These are phyloP conservation scores for Galaxias olidus DNA, from an alignment of 2,797 vertebrate species.

Conservation along the genomic window DNA sequence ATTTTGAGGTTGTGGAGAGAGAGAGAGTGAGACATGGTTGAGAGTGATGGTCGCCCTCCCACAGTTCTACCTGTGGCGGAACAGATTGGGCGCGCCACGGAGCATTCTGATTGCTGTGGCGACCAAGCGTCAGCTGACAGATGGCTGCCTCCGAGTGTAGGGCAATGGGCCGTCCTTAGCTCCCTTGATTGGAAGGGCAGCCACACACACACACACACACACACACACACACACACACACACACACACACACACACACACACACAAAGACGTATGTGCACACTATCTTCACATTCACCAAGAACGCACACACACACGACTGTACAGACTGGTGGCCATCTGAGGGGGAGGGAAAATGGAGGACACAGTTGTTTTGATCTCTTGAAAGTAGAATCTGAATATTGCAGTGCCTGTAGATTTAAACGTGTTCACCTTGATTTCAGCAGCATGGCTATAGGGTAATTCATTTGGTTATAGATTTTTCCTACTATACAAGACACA, in stretches of 20 bases:
- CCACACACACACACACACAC: constrained; percentile 42
- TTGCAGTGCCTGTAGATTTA: constrained; percentile 6
- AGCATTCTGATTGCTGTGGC: constrained; percentile 77
- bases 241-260: background rate
- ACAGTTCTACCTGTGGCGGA: constrained; percentile 74
- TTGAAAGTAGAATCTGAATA: constrained; percentile 32
- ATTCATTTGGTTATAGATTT: no score
- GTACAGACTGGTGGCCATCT: constrained; percentile 39
- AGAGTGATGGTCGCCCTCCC: constrained; percentile 55
- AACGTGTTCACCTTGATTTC: no score
- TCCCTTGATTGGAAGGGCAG: constrained; percentile 59
- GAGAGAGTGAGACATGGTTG: constrained; percentile 30
- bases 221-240: constrained; percentile 30
- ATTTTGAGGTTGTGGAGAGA: background rate
- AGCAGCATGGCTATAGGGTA: no score
- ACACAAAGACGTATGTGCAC: background rate
- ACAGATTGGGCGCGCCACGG: constrained; percentile 78
- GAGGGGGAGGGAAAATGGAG: constrained; percentile 40
- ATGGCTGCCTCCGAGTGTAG: constrained; percentile 73
- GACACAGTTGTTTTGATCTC: constrained; percentile 53
- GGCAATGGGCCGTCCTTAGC: constrained; percentile 55
- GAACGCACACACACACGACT: constrained; percentile 24
- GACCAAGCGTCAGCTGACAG: constrained; percentile 76
- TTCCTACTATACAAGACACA: no score
- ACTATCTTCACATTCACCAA: constrained; percentile 14